Evolutionary conservation across 2,113 vertebrate species (phyloP).

Genomic region (Campylomormyrus tamandua): DNA sequence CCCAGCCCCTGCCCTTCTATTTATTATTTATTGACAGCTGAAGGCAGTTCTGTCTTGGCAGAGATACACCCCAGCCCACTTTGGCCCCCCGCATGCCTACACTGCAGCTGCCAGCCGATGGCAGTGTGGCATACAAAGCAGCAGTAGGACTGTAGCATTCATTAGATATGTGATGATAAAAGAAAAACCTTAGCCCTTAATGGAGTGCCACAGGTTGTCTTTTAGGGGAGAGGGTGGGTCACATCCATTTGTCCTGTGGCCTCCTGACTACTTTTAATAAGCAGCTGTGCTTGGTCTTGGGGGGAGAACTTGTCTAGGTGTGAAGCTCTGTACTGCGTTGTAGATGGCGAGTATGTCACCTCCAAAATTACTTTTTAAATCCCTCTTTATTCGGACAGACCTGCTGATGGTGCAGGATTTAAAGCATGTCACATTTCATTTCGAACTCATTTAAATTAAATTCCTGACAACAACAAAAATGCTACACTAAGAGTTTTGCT

Average conservation of each 20-base stretch:
- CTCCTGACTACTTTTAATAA: conserved; percentile 38
- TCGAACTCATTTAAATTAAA: conserved; percentile 40
- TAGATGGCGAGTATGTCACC: conserved; percentile 28
- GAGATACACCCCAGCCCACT: conserved; percentile 37
- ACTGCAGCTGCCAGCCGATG: background rate
- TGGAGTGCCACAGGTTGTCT: conserved; percentile 48
- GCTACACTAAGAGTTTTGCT: conserved; percentile 20
- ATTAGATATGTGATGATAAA: conserved; percentile 56
- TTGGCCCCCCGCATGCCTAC: background rate
- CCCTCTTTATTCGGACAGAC: conserved; percentile 42
- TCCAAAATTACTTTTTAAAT: conserved; percentile 42
- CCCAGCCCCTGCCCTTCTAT: conserved; percentile 19
- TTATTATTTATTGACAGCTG: conserved; percentile 55
- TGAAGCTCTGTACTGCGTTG: conserved; percentile 11
- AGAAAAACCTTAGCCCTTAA: conserved; percentile 39
- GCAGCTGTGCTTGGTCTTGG: conserved; percentile 38
- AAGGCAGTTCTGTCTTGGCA: conserved; percentile 49
- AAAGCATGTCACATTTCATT: conserved; percentile 32
- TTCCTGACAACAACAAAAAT: conserved; percentile 23
- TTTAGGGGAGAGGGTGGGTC: conserved; percentile 30
- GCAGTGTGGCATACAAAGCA: conserved; percentile 24
- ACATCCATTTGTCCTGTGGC: conserved; percentile 46
- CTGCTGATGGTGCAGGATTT: conserved; percentile 43
- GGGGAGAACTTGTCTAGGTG: conserved; percentile 29
- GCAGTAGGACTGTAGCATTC: conserved; percentile 45